phyloP scores from a whole-genome alignment of 2,113 vertebrate genomes.

The Hypanus sabinus region DNA sequence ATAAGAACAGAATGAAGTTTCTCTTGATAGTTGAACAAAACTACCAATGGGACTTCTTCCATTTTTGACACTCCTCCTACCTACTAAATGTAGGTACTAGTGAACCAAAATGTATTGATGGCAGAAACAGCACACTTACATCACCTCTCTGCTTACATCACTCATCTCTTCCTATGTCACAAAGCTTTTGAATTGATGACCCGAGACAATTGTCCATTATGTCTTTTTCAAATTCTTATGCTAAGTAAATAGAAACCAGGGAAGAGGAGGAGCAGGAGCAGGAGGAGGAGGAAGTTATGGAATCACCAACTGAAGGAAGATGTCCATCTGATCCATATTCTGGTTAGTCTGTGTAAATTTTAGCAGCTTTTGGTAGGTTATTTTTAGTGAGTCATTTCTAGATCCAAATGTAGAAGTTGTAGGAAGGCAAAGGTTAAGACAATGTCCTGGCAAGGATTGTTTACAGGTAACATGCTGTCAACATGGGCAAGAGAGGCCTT shows the following conservation, averaged over 20 bases:
- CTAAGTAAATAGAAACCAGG: background rate
- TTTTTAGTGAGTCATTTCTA: background rate
- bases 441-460: no score
- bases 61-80: background rate
- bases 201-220: background rate
- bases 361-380: background rate
- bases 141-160: background rate
- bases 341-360: conserved; percentile 21
- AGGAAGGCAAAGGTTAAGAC: no score
- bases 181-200: background rate
- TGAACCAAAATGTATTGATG: background rate
- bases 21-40: background rate
- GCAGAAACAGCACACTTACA: background rate
- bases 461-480: no score
- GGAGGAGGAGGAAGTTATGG: background rate
- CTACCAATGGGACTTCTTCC: background rate
- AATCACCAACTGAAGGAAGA: no score
- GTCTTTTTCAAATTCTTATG: background rate
- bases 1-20: background rate
- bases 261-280: background rate
- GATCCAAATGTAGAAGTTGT: background rate
- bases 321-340: background rate
- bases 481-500: no score
- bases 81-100: no score
- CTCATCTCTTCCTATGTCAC: conserved; percentile 3